These are phyloP conservation scores for Oligia strigilis DNA, from an alignment of 2,888 invertebrate species.

Conservation along the genomic window DNA sequence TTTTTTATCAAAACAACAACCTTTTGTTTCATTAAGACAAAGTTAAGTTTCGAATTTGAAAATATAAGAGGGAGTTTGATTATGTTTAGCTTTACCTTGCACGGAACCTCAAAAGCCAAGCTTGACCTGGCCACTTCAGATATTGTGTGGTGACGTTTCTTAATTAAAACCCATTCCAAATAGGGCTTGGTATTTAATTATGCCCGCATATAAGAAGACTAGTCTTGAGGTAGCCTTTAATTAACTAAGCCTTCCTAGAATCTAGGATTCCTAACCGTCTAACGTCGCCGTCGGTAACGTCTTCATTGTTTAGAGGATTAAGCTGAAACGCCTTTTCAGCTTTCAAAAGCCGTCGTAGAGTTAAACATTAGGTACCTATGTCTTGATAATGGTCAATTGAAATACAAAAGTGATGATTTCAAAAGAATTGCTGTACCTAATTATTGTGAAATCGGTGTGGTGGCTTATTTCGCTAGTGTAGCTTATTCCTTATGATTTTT, in stretches of 20 bases:
- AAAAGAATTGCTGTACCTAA: background rate
- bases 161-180: constrained; percentile 52
- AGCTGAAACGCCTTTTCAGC: background rate
- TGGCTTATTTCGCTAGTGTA: background rate
- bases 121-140: background rate
- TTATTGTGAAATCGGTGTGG: constrained; percentile 1
- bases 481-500: constrained; percentile 11
- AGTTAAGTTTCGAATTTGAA: background rate
- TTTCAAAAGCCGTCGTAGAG: constrained; percentile 2
- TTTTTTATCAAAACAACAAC: background rate
- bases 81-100: background rate
- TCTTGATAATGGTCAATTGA: background rate
- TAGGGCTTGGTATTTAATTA: constrained; percentile 43
- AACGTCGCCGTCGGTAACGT: constrained; percentile 9
- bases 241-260: constrained; percentile 41
- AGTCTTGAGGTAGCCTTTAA: constrained; percentile 33
- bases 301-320: constrained; percentile 28
- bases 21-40: background rate
- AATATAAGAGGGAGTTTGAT: background rate
- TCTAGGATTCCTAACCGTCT: constrained; percentile 18
- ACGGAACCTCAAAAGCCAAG: background rate
- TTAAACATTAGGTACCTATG: background rate
- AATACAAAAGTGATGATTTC: constrained; percentile 1
- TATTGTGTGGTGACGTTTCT: constrained; percentile 31
- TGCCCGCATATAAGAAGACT: constrained; percentile 32